phyloP scores from a whole-genome alignment of 1,140 invertebrate species.

The Drosophila suzukii region DNA sequence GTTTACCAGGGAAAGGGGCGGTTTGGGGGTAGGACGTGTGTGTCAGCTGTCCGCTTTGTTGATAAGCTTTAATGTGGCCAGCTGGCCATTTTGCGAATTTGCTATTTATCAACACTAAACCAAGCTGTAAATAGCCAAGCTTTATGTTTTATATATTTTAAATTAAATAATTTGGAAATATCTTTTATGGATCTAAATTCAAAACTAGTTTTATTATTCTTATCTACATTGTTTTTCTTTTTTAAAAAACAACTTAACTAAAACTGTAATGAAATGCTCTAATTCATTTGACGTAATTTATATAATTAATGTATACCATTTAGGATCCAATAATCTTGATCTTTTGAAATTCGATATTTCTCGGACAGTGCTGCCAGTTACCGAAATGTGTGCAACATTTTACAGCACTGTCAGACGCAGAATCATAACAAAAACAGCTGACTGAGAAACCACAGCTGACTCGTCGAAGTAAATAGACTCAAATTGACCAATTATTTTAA shows the following conservation, averaged over 20 bases:
- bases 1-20: neutral
- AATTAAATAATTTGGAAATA: no score
- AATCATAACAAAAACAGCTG: conserved; percentile 36
- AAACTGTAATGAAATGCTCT: no score
- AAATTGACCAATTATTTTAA: neutral
- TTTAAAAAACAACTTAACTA: no score
- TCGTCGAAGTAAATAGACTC: neutral
- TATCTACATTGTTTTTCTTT: no score
- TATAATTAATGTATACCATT: no score
- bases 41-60: conserved; percentile 39
- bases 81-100: neutral
- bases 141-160: no score
- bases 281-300: no score
- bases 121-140: neutral
- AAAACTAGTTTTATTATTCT: no score
- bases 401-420: conserved; percentile 2
- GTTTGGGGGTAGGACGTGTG: neutral
- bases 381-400: neutral
- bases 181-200: no score
- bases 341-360: no score
- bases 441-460: neutral
- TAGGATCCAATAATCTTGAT: no score
- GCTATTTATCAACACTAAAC: neutral
- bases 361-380: neutral
- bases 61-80: conserved; percentile 34